Conservation (phyloP, 2,797 vertebrate species). For the Pachyuromys duprasi region DNA sequence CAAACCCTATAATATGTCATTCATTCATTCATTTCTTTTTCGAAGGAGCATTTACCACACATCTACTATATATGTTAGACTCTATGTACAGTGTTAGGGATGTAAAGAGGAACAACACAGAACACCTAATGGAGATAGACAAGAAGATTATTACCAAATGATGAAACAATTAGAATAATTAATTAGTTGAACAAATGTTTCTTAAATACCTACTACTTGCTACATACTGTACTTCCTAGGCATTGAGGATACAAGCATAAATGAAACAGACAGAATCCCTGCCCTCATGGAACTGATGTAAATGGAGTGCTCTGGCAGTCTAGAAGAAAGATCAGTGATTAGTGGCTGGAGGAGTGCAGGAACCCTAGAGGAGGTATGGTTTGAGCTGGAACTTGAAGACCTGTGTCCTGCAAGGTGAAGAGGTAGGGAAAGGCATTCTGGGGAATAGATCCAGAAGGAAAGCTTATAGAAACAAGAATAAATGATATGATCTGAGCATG, state of each 20-base stretch:
- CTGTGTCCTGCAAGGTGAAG: background rate
- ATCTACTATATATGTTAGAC: background rate
- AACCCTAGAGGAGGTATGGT: background rate
- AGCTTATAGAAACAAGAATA: constrained; percentile 1
- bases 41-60: background rate
- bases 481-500: background rate
- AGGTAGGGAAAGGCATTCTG: background rate
- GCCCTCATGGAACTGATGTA: background rate
- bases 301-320: background rate
- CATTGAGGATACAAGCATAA: background rate
- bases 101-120: constrained; percentile 23
- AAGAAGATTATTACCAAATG: background rate
- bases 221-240: constrained; percentile 19
- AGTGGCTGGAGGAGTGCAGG: background rate
- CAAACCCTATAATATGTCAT: background rate
- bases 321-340: background rate
- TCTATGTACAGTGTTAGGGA: background rate
- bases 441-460: background rate
- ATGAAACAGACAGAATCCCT: background rate
- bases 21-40: constrained; percentile 8
- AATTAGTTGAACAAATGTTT: constrained; percentile 33
- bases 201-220: constrained; percentile 29
- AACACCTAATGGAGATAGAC: background rate
- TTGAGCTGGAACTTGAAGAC: constrained; percentile 6
- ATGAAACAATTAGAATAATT: constrained; percentile 42